Percentiles rank a stretch among this genome's conserved stretches.
Evolutionary conservation across 2,113 vertebrate genomes (phyloP).

Genomic region (Eulemur macaco): DNA sequence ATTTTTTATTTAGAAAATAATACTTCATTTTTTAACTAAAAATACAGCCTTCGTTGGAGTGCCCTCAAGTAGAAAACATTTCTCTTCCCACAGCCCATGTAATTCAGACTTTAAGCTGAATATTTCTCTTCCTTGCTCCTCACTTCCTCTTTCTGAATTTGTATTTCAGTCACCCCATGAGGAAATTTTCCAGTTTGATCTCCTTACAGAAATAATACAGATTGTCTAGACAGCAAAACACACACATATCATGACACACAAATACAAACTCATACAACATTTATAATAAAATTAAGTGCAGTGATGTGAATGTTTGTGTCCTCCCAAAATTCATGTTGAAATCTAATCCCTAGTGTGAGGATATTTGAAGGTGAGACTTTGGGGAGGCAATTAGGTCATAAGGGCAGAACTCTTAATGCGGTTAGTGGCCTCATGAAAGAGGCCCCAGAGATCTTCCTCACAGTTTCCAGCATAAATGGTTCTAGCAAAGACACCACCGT

Average conservation of each 20-base stretch:
- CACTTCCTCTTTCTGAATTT: background rate
- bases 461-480: background rate
- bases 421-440: background rate
- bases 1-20: too few species aligned
- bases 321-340: background rate
- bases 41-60: background rate
- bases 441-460: fast-evolving
- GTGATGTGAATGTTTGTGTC: background rate
- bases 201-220: background rate
- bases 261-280: background rate
- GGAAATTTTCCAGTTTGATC: background rate
- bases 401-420: background rate
- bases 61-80: background rate
- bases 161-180: background rate
- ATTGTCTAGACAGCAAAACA: background rate
- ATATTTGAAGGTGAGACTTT: background rate
- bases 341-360: background rate
- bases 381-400: background rate
- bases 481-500: background rate
- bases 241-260: background rate
- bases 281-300: background rate
- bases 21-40: background rate
- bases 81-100: background rate
- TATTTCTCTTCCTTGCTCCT: background rate
- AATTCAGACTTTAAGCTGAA: background rate